Percentiles rank a stretch among this genome's conserved stretches.
Evolutionary conservation across 2,888 invertebrate species (phyloP).

Genomic region (Dynastes grantii): DNA sequence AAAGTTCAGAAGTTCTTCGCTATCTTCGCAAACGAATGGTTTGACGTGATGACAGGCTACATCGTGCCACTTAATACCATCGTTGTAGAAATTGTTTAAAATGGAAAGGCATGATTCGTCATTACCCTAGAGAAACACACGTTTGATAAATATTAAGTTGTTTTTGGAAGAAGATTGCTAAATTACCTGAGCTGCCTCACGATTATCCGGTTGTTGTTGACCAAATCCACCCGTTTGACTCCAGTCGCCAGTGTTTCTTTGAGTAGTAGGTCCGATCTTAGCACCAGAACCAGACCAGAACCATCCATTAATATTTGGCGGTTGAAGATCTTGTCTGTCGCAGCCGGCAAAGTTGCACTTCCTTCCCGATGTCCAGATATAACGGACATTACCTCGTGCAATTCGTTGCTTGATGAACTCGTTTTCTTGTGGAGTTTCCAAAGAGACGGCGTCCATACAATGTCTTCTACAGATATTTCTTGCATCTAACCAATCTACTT

Average conservation of each 20-base stretch:
- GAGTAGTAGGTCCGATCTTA: slow-evolving; percentile 90
- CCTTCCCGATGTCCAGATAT: slow-evolving; percentile 93
- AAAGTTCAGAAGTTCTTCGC: slow-evolving; percentile 91
- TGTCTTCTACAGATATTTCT: slow-evolving; percentile 93
- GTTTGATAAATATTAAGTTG: neutral
- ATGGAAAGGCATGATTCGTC: slow-evolving; percentile 93
- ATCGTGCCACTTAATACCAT: slow-evolving; percentile 90
- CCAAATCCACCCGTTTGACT: slow-evolving; percentile 90
- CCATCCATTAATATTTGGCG: slow-evolving; percentile 91
- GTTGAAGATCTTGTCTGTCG: slow-evolving; percentile 86
- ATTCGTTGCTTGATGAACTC: slow-evolving; percentile 92
- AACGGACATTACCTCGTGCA: slow-evolving; percentile 83
- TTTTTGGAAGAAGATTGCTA: neutral
- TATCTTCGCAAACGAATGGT: slow-evolving; percentile 93
- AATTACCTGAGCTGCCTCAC: slow-evolving; percentile 88
- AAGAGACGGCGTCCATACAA: slow-evolving; percentile 94
- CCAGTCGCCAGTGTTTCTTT: slow-evolving; percentile 93
- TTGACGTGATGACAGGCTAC: slow-evolving; percentile 90
- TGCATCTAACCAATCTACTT: slow-evolving; percentile 93
- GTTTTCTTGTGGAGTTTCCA: slow-evolving; percentile 93
- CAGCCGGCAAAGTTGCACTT: slow-evolving; percentile 95
- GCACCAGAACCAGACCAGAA: slow-evolving; percentile 96
- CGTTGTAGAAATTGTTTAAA: slow-evolving; percentile 93
- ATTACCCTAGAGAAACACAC: slow-evolving; percentile 78
- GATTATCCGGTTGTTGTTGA: slow-evolving; percentile 90